Evolutionary conservation across 2,797 vertebrate genomes (phyloP), one percentile per base, ranked within the genome.

Genomic region (Phoeniculus purpureus): DNA sequence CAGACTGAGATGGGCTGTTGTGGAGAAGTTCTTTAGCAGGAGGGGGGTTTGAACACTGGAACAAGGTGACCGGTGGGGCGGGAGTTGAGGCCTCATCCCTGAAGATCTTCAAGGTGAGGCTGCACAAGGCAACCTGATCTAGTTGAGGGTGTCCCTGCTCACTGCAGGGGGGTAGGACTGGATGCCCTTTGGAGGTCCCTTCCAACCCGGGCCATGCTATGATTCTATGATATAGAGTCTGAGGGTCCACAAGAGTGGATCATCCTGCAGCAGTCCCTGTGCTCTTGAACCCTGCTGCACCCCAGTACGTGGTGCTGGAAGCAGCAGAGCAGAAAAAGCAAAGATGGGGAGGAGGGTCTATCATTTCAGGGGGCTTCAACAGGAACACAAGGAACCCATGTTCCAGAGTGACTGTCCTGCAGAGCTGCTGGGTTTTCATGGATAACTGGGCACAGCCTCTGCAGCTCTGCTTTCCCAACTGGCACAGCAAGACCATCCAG

Each of bases 371-470:
- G 26, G 29, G 14, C 32, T 66, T 37, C 6, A 27, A 58, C 54
- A 32, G 27, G 32, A 54, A 21, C 4, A 0, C 1, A 29, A 78
- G 20, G 11, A 43, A 3, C 18, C 3, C 6, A 1, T 9, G 22
- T 18, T 58, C 29, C 40, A 15, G 55, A 12, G 8, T 3, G 8
- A 13, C 16, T 15, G 0, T 25, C 31, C 59, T 54, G 43, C 56
- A 73, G 29, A 21, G 7, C 31, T 75, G n/a, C 65, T 19, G 9
- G 2, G 1, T 48, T 43, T 40, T 27, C 48, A 15, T 20, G 37
- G 32, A 2, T 23, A 29, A 6, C 19, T 2, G 17, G 54, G 32
- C 64, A 47, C 32, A 47, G 25, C 61, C 29, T 27, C 54, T 29
- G 21, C 43, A 14, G 13, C 51, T 65, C 56, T 64, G 43, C 77